These are phyloP conservation scores for Turritopsis rubra DNA, from an alignment of 30 jellyfish, hydroid and myxozoan genomes.

Conservation along the genomic window DNA sequence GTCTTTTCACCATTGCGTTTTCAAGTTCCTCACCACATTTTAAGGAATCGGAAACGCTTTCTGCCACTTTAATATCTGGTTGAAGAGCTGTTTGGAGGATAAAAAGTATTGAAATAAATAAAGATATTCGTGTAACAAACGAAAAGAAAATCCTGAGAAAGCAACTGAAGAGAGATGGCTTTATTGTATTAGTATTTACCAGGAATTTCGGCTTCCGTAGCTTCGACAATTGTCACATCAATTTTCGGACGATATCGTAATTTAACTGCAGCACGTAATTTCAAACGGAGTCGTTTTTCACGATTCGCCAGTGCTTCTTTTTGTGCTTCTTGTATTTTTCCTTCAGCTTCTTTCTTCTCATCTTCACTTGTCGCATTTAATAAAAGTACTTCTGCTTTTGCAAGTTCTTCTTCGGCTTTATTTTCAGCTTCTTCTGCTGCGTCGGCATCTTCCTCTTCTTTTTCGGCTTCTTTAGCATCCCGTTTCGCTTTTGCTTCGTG, in stretches of 20 bases:
- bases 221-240: constrained; percentile 53
- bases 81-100: constrained; percentile 41
- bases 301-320: constrained; percentile 53
- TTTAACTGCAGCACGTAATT: constrained; percentile 66
- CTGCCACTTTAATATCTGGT: constrained; percentile 68
- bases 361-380: constrained; percentile 51
- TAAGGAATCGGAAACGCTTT: constrained; percentile 41
- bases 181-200: constrained; percentile 50
- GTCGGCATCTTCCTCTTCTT: constrained; percentile 41
- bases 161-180: too few species aligned
- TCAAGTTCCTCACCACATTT: constrained; percentile 64
- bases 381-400: constrained; percentile 52
- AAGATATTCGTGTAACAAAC: too few species aligned
- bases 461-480: constrained; percentile 36
- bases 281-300: constrained; percentile 59
- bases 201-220: constrained; percentile 70
- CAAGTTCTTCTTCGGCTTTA: constrained; percentile 59
- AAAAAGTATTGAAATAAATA: too few species aligned
- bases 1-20: constrained; percentile 82
- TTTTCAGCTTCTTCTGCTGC: constrained; percentile 54
- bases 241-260: constrained; percentile 41
- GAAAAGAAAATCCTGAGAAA: background rate
- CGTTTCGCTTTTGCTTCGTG: constrained; percentile 27
- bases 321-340: constrained; percentile 63
- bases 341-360: constrained; percentile 34